Evolutionary conservation across 2,113 vertebrate genomes (phyloP), one percentile per base, ranked within the genome.

Genomic region (Hassar affinis): DNA sequence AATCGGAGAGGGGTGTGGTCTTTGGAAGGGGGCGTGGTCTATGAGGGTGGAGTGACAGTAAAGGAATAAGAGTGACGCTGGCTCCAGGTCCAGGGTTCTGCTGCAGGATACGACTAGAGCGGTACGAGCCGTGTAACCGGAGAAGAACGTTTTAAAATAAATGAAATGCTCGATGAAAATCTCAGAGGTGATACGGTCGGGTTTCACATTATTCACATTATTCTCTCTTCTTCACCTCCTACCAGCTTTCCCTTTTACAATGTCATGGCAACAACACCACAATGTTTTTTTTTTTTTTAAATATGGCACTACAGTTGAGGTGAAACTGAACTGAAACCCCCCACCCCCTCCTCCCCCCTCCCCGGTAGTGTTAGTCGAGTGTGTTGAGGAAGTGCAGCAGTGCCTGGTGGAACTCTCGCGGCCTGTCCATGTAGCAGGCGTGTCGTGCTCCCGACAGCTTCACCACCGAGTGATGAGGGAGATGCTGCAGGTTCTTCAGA

Each of bases 401-500:
- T 22, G 90, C 95, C 38, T 87, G 91, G 88, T 99, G 98, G 89
- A 99, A 98, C 79, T 96, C 95, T n/a, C 90, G 87, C 0, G 97
- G 95, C 88, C 95, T 95, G 92, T 99, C 96, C 93, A 97, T 92
- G 93, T 99, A 99, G 91, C 97, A 98, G 84, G 97, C 96, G 0
- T 99, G 98, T 15, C 96, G 95, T 0, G 97, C 97, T 0, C 91
- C 89, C 0, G 87, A 89, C 61, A 99, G 80, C 89, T 95, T 91
- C 0, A 95, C 93, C 68, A 95, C 93, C 0, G 51, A 93, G 91
- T 97, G 95, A 86, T 92, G 78, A 0, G 96, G 97, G 80, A 99
- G 94, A 79, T 97, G 93, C 52, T 84, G 94, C 54, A 98, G 96
- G 88, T 93, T 97, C 92, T 91, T 94, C 90, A 98, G 94, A 11